Evolutionary conservation across 1,140 invertebrate genomes (phyloP).

Genomic region (Conus ventricosus): DNA sequence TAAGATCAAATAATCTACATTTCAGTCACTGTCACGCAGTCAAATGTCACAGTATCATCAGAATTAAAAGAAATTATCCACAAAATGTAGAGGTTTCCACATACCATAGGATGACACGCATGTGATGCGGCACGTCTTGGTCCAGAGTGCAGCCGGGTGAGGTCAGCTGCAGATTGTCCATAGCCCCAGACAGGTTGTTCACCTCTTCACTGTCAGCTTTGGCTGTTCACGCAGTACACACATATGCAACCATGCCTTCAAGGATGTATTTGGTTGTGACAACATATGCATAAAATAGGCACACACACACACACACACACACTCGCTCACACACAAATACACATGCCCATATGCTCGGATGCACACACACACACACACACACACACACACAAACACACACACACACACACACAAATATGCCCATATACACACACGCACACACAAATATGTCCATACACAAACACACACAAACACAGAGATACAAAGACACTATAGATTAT

Average conservation of each 20-base stretch:
- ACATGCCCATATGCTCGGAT: too few species aligned
- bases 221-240: not conserved
- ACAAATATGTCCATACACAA: not conserved
- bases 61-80: too few species aligned
- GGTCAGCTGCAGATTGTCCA: slow-evolving; percentile 28
- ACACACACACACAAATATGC: not conserved
- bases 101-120: slow-evolving; percentile 12
- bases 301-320: not conserved
- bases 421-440: not conserved
- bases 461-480: not conserved
- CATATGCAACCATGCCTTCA: not conserved
- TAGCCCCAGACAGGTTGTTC: not conserved
- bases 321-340: not conserved
- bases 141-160: not conserved
- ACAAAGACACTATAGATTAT: not conserved
- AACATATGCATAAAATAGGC: not conserved
- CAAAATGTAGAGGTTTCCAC: too few species aligned
- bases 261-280: too few species aligned
- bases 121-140: slow-evolving; percentile 14
- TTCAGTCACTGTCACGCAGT: too few species aligned
- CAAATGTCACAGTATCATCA: too few species aligned
- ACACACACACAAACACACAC: not conserved
- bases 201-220: slow-evolving; percentile 12
- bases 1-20: too few species aligned
- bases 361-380: not conserved